Evolutionary conservation across 2,113 vertebrate species (phyloP), one percentile per base, ranked within the genome.

Genomic region (Dolichotis patagonum): DNA sequence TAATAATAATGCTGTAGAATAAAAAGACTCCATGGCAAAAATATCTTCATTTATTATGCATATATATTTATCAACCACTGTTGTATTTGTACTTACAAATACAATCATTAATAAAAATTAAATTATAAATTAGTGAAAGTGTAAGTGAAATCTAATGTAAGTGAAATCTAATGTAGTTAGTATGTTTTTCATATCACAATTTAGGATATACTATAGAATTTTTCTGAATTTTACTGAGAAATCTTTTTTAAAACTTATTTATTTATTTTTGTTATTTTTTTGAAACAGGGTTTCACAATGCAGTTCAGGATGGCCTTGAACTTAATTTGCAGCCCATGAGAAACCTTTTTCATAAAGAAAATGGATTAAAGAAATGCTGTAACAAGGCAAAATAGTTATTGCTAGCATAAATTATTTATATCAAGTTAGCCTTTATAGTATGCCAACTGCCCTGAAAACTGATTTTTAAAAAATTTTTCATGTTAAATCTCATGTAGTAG

Each of bases 401-500:
- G 9, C 30, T 96, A 90, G 90, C 54, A 91, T 54, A 77, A 97
- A 97, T 96, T 96, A 98, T 97, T 73, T 96, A 91, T 19, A 92
- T 94, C 49, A 94, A 88, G 67, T 60, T 85, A 95, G 85, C 12
- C 30, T 84, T 58, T 91, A 14, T 75, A 56, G 52, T 86, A 94
- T 94, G 30, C 92, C 91, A 95, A 84, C 6, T 94, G n/a, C 12
- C 38, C 90, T 91, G 71, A 95, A 95, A 78, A 78, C 12, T 78
- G 43, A 17, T 17, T 32, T 38, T 65, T 65, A 90, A 85, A 95
- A 95, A 96, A 97, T 73, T 97, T 54, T 85, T 58, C 90, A 94
- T 85, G 56, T 94, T 96, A 98, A 96, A 82, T 98, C 77, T 73
- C 90, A 35, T 75, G 91, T 94, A 95, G 94, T 97, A 98, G 97